Percentiles rank a stretch among this genome's conserved stretches.
phyloP scores from a whole-genome alignment of 2,797 vertebrate species.

The Diplodus sargus region DNA sequence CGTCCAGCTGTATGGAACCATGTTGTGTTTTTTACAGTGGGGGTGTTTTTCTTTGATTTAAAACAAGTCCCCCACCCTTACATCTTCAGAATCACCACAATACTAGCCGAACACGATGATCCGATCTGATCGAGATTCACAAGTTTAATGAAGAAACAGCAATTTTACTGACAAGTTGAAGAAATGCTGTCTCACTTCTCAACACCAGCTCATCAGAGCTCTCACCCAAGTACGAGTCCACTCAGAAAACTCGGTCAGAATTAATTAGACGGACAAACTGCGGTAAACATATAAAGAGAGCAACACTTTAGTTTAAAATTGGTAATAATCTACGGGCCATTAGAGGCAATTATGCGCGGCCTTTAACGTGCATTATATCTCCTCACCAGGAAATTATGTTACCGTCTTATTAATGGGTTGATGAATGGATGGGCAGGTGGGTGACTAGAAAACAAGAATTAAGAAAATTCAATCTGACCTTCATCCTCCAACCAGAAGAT shows the following conservation, averaged over 20 bases:
- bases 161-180: neutral
- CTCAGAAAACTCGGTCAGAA: slow-evolving; percentile 14
- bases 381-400: slow-evolving; percentile 41
- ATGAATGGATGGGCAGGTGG: slow-evolving; percentile 12
- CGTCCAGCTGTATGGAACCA: too few relatives aligned
- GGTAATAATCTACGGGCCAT: slow-evolving; percentile 37
- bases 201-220: neutral
- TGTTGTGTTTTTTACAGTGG: too few relatives aligned
- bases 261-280: slow-evolving; percentile 32
- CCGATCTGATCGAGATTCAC: neutral
- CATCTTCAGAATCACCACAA: neutral
- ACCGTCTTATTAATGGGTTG: slow-evolving; percentile 33
- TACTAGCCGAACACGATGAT: neutral
- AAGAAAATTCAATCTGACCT: slow-evolving; percentile 3
- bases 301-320: slow-evolving; percentile 22
- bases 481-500: neutral
- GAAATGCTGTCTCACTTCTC: neutral
- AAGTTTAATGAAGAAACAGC: neutral
- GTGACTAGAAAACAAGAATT: slow-evolving; percentile 10
- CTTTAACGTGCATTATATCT: slow-evolving; percentile 37
- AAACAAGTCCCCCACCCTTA: too few relatives aligned
- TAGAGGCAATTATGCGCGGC: slow-evolving; percentile 39
- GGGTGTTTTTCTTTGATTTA: too few relatives aligned
- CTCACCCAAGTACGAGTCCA: slow-evolving; percentile 7
- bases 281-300: slow-evolving; percentile 33